Evolutionary conservation across 2,888 invertebrate species (phyloP).

Genomic region (Pristionchus japonicus): DNA sequence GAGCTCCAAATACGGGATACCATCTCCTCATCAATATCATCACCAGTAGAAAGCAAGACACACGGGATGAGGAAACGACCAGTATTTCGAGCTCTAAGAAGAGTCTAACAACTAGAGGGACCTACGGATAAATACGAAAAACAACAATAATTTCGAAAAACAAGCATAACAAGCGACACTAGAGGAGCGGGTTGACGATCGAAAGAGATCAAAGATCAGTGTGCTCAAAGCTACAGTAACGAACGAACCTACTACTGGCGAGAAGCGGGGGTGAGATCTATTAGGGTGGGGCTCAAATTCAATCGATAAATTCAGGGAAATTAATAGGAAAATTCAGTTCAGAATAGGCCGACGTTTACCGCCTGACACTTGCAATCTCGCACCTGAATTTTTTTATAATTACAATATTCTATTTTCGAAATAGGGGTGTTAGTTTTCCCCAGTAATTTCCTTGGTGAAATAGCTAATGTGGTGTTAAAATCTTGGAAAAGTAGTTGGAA

Average conservation of each 20-base stretch:
- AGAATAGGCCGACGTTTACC: constrained; percentile 4
- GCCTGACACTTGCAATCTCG: constrained; percentile 12
- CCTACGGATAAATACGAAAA: neutral
- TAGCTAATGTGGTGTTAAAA: too few species aligned
- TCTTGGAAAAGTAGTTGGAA: too few species aligned
- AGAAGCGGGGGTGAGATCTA: constrained; percentile 16
- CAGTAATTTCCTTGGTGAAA: too few species aligned
- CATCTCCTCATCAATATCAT: neutral
- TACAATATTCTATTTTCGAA: neutral
- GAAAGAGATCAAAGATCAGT: neutral
- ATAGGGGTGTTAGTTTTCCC: too few species aligned
- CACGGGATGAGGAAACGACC: neutral
- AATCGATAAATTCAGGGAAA: neutral
- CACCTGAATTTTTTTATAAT: constrained; percentile 1
- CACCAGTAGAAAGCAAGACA: neutral
- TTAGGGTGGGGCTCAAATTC: neutral
- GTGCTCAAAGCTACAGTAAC: constrained; percentile 27
- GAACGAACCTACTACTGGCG: neutral
- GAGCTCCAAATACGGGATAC: neutral
- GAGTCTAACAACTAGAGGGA: neutral
- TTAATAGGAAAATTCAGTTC: neutral
- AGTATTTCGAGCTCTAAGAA: neutral
- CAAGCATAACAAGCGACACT: neutral
- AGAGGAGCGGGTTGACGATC: neutral
- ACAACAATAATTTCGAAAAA: neutral